Base-by-base conservation (phyloP, 2,888 invertebrate genomes). In the Acronicta aceris region DNA sequence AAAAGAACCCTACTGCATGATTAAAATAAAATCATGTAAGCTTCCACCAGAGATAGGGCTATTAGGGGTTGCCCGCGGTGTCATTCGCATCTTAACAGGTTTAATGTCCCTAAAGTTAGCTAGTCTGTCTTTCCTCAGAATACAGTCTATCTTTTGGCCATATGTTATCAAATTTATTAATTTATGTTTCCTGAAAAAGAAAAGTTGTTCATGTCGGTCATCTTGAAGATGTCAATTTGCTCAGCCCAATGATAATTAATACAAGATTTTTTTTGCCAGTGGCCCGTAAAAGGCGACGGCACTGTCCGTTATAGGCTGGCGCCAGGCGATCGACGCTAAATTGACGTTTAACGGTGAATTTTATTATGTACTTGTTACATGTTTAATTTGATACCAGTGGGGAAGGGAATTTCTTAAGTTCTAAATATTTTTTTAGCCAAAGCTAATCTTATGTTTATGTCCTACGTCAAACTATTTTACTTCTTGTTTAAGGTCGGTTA, bases 221-320 rank as follows among this genome's bases (percentile, higher is more conserved):
- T 57, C 54, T 53, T 51, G 42, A 47, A 51, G 45, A 45, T 52
- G 53, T 50, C 63, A 61, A 64, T 67, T 68, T 52, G 62, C 49
- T 41, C 59, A 59, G 27, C 15, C 38, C 59, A 64, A 58, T 66
- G 65, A 59, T 76, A 74, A 80, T 81, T 75, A 79, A 64, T 71
- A 60, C 66, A 66, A 59, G 46, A 59, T 74, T 76, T 79, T n/a
- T 80, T 73, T 74, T 30, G 50, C 66, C 42, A 53, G 49, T 71
- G 69, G 49, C 48, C 78, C 74, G 74, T 80, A 78, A 74, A 83
- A 79, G 80, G 79, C 72, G 74, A 60, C 50, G 73, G 40, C 76
- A 47, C 60, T 75, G 71, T 75, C 87, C 88, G 88, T 87, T 88
- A 88, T 71, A 45, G 76, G 46, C 78, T 81, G 87, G 87, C 87